Conservation (phyloP, 2,113 vertebrate genomes). For the Psittacara wagleri region DNA sequence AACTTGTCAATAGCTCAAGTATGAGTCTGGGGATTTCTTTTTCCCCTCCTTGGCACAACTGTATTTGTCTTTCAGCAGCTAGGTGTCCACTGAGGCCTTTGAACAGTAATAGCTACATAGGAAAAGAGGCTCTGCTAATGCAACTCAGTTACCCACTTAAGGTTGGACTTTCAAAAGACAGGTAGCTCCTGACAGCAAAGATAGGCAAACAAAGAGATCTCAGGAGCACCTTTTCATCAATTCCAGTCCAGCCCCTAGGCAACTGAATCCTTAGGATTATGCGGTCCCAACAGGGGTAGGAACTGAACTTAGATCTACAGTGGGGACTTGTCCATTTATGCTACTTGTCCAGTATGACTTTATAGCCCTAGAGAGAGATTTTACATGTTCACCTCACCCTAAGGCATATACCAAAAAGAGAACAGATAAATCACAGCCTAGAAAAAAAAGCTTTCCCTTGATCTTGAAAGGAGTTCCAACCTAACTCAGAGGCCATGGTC, state of each 20-base stretch:
- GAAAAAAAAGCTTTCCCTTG: background rate
- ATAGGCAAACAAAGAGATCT: background rate
- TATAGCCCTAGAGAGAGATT: background rate
- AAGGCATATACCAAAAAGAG: background rate
- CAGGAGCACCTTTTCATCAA: background rate
- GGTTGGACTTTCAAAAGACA: background rate
- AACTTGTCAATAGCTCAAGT: background rate
- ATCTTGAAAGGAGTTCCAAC: background rate
- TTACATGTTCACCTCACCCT: background rate
- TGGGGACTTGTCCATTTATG: background rate
- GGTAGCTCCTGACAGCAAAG: background rate
- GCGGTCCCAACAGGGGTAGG: fast-evolving
- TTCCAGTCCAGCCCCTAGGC: background rate
- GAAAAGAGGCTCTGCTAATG: background rate
- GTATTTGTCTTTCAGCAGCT: background rate
- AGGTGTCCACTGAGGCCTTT: background rate
- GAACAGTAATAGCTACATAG: background rate
- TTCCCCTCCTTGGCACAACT: background rate
- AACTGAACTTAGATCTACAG: background rate
- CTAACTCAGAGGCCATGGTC: background rate
- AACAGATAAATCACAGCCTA: background rate
- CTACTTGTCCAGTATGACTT: background rate
- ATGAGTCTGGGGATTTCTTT: background rate
- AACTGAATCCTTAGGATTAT: background rate
- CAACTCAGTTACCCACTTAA: background rate